Base-by-base conservation (phyloP, 2,888 invertebrate genomes). In the Lasioglossum zephyrum region DNA sequence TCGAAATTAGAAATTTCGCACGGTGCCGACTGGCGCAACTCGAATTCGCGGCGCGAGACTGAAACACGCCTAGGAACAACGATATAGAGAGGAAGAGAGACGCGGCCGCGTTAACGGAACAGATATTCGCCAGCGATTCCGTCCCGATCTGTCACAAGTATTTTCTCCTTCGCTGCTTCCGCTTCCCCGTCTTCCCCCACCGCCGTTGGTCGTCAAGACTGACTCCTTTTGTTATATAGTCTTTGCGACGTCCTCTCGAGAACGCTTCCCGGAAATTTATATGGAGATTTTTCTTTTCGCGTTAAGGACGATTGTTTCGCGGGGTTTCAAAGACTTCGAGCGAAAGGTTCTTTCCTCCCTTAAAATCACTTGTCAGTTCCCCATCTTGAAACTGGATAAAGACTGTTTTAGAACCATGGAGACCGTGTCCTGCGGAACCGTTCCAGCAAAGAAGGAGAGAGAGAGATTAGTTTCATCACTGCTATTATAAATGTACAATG, bases 1-100 rank as follows among this genome's bases (percentile, higher is more conserved):
- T 90, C 91, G 92, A 91, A 87, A 88, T 84, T 88, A 87, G 87
- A 87, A 88, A 87, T 88, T 88, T 87, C 79, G 81, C 81, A 86
- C 85, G 83, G 69, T 66, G 47, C 57, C 60, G 70, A 78, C 69
- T 73, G 82, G 80, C 84, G 87, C 77, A 82, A 78, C 78, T 75
- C 78, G 82, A 85, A 88, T 87, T 87, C 85, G 77, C 84, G 81
- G 79, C 73, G 78, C 72, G 57, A 63, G 69, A 26, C 57, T 49
- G 41, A 11, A 69, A 75, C 36, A 18, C n/a, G 16, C 70, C 31
- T 44, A n/a, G n/a, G 11, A 57, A 57, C 57, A 57, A 11, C 4
- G 39, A 36, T 18, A 31, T 0, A 72, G 66, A 60, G 72, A 41
- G 39, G 47, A 70, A 49, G 53, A 70, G 47, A 44, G 13, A 73